Evolutionary conservation across 1,140 invertebrate genomes (phyloP).

Genomic region (Penaeus indicus): DNA sequence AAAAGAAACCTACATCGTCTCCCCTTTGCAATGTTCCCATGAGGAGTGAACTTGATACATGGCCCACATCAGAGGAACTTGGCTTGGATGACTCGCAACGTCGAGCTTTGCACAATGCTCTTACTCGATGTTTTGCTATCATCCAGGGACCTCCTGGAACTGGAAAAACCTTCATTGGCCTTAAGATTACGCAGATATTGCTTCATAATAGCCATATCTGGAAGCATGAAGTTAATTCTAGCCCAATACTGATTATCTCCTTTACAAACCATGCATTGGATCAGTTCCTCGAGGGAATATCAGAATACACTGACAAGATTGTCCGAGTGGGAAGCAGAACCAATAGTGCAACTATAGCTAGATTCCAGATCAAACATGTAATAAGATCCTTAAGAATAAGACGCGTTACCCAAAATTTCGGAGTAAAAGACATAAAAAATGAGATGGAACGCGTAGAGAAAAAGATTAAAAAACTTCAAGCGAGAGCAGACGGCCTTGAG

Average conservation of each 20-base stretch:
- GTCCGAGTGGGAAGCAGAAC: slow-evolving; percentile 82
- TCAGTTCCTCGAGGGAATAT: slow-evolving; percentile 86
- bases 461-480: no score
- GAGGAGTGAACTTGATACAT: slow-evolving; percentile 65
- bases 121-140: slow-evolving; percentile 74
- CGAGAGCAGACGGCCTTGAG: no score
- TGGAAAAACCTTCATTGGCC: slow-evolving; percentile 82
- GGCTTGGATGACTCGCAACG: slow-evolving; percentile 71
- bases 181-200: slow-evolving; percentile 77
- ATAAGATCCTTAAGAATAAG: neutral
- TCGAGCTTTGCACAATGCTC: slow-evolving; percentile 71
- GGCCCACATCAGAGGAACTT: slow-evolving; percentile 42
- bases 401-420: neutral
- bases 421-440: neutral
- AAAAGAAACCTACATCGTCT: slow-evolving; percentile 64
- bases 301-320: slow-evolving; percentile 71
- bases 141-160: slow-evolving; percentile 86
- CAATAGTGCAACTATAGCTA: slow-evolving; percentile 74
- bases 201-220: slow-evolving; percentile 72
- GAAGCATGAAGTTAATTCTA: neutral
- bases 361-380: slow-evolving; percentile 53
- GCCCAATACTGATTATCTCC: slow-evolving; percentile 84
- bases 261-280: slow-evolving; percentile 91
- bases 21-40: slow-evolving; percentile 65
- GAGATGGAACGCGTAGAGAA: no score